A percentile compares a stretch with the other conserved stretches of the same genome.
Conservation (phyloP, 2,888 invertebrate genomes). For the Ichneumoninae sp. region DNA sequence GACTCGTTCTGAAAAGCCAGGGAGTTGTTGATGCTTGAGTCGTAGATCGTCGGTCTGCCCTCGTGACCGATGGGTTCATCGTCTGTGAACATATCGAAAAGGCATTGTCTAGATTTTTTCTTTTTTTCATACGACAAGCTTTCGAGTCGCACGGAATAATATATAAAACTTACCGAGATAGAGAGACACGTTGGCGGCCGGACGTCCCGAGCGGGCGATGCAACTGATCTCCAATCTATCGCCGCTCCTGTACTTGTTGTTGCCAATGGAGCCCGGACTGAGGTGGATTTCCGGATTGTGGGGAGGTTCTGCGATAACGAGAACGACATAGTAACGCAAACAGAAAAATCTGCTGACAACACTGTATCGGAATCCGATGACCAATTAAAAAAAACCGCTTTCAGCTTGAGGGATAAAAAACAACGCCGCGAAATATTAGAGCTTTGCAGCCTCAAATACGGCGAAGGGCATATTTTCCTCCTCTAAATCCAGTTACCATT, state of each 20-base stretch:
- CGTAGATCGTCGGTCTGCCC: conserved; percentile 85
- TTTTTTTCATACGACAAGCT: conserved; percentile 2
- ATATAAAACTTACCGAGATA: conserved; percentile 86
- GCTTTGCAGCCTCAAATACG: no score
- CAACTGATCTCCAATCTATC: conserved; percentile 89
- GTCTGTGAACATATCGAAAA: conserved; percentile 83
- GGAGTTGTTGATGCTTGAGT: conserved; percentile 85
- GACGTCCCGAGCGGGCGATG: conserved; percentile 89
- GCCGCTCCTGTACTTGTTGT: conserved; percentile 86
- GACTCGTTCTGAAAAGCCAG: conserved; percentile 89
- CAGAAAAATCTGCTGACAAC: not conserved
- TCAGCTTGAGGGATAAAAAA: not conserved
- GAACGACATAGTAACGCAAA: conserved; percentile 3
- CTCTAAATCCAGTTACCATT: not conserved
- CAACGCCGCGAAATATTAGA: not conserved
- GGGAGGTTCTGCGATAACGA: conserved; percentile 84
- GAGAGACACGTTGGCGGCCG: conserved; percentile 91
- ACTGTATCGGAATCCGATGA: not conserved
- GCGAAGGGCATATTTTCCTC: not conserved
- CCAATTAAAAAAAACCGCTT: not conserved
- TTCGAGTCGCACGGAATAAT: not conserved
- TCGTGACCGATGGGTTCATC: conserved; percentile 87
- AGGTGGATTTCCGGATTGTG: conserved; percentile 83
- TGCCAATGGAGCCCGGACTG: conserved; percentile 81
- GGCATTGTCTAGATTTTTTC: not conserved